These are phyloP conservation scores for Oscheius sp. DNA, from an alignment of 2,888 invertebrate genomes.

Conservation along the genomic window DNA sequence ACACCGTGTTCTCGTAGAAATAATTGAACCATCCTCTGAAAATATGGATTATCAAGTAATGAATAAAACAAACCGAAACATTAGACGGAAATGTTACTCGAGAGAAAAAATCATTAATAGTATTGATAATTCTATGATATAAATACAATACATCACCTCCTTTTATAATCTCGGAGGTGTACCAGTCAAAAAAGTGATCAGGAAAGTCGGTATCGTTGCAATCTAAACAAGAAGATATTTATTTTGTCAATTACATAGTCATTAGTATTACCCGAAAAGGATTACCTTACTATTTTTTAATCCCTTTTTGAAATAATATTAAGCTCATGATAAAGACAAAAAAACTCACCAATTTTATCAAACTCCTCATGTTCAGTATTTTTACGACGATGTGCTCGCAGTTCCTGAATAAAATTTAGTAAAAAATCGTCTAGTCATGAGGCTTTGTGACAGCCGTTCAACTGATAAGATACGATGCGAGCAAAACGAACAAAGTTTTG, in stretches of 20 bases:
- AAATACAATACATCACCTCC: neutral
- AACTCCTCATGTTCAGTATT: neutral
- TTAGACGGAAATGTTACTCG: neutral
- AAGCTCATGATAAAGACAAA: neutral
- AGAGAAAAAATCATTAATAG: conserved; percentile 1
- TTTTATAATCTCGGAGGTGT: neutral
- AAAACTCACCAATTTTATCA: neutral
- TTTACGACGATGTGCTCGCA: conserved; percentile 19
- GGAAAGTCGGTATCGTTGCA: conserved; percentile 11
- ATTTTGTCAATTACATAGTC: too few relatives aligned
- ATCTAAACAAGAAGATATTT: too few relatives aligned
- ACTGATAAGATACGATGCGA: neutral
- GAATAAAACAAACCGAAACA: neutral
- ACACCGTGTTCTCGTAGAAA: neutral
- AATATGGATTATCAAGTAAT: neutral
- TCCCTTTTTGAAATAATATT: too few relatives aligned
- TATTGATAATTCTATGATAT: conserved; percentile 11
- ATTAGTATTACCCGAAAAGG: too few relatives aligned
- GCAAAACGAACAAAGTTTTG: neutral
- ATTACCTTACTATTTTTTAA: too few relatives aligned
- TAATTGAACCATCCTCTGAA: conserved; percentile 7
- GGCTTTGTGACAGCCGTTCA: neutral
- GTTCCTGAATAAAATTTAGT: conserved; percentile 26
- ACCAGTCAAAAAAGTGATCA: conserved; percentile 7
- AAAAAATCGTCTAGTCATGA: too few relatives aligned